phyloP scores from a whole-genome alignment of 2,797 vertebrate species.

The Gadopsis bispinosus region DNA sequence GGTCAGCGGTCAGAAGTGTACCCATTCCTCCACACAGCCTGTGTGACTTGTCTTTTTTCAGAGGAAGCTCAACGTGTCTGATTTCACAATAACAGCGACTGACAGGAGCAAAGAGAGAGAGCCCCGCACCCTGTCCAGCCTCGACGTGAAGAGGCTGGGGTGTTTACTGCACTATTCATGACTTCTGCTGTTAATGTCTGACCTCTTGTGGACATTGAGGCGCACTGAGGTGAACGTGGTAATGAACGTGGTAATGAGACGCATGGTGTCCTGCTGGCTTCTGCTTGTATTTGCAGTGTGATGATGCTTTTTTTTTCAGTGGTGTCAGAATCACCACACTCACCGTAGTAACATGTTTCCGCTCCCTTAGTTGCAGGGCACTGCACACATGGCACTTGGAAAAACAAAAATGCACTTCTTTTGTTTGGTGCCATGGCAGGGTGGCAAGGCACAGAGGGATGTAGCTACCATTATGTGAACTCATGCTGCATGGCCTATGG shows the following conservation, averaged over 20 bases:
- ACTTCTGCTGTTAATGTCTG: conserved; percentile 81
- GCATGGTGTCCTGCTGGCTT: conserved; percentile 1
- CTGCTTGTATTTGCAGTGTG: conserved; percentile 12
- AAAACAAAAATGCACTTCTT: not conserved
- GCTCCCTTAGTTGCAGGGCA: too few species aligned
- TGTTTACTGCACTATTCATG: conserved; percentile 56
- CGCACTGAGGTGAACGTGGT: conserved; percentile 73
- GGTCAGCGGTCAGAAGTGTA: not conserved
- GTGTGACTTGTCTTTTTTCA: too few species aligned
- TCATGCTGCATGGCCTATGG: not conserved
- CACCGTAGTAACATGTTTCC: not conserved
- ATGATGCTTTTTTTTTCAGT: not conserved
- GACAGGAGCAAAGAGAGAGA: not conserved
- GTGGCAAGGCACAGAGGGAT: not conserved
- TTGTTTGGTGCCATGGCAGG: not conserved
- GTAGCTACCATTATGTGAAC: not conserved
- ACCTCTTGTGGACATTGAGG: conserved; percentile 84
- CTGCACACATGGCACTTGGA: not conserved
- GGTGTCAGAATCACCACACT: not conserved
- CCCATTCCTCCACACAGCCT: not conserved
- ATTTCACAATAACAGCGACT: not conserved
- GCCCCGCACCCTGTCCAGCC: not conserved
- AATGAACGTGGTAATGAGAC: conserved; percentile 59
- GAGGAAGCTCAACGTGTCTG: not conserved
- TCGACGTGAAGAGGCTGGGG: not conserved